A percentile compares a stretch with the other conserved stretches of the same genome.
These are phyloP conservation scores for Lagenorhynchus albirostris DNA, from an alignment of 2,113 vertebrate species.

Conservation along the genomic window DNA sequence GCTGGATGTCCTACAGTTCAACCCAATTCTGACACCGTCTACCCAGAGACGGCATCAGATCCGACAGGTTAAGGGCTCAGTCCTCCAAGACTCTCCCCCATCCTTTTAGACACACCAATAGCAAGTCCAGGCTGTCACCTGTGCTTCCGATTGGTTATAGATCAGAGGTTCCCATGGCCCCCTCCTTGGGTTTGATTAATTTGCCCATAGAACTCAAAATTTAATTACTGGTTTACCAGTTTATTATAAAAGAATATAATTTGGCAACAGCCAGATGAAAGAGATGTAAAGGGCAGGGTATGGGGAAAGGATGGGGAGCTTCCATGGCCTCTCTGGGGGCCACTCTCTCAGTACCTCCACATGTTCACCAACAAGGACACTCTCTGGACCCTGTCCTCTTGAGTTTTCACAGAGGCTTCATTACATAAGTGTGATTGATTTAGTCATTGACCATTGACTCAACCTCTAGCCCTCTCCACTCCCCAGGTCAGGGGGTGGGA, in stretches of 20 bases:
- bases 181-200: not conserved
- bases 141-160: not conserved
- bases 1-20: not conserved
- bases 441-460: not conserved
- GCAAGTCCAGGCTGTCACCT: not conserved
- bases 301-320: not conserved
- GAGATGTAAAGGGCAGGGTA: not conserved
- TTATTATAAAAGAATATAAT: not conserved
- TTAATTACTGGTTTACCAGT: not conserved
- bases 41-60: not conserved
- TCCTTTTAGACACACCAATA: not conserved
- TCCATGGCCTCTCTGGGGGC: not conserved
- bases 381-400: not conserved
- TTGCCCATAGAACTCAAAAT: not conserved
- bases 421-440: not conserved
- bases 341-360: not conserved
- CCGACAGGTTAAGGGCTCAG: not conserved
- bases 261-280: not conserved
- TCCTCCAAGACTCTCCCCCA: not conserved
- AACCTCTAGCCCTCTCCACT: not conserved
- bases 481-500: not conserved
- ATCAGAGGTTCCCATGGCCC: not conserved
- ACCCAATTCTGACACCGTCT: not conserved
- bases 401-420: not conserved
- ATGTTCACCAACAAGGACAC: not conserved